Base-by-base conservation (phyloP, 2,797 vertebrate species). In the Pterois miles region DNA sequence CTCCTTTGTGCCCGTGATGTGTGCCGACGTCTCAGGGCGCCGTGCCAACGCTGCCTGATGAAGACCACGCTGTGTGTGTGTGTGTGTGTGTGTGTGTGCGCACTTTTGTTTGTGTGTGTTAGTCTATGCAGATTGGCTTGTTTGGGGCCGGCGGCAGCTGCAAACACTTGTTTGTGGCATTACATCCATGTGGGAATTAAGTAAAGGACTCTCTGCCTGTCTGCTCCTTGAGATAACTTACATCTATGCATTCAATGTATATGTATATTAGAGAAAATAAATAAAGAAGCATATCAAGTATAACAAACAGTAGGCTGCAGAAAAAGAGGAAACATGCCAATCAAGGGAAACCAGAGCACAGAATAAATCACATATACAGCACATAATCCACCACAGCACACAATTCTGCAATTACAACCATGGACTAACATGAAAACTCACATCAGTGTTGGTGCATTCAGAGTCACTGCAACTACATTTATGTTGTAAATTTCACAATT, bases 131-230 rank as follows among this genome's bases (percentile, higher is more conserved):
- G 89, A 95, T 93, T 25, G 63, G 78, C 87, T 95, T 92, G 92
- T 94, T 94, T 94, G 83, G 71, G 74, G 90, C 90, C 87, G 79
- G 90, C 82, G 85, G 84, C 94, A 94, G 94, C 94, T 95, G 93
- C 89, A 89, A 90, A 94, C 88, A 91, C 82, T 92, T 86, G 86
- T 84, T 90, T 89, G 85, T 90, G 71, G 79, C 79, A 16, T 87
- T 82, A 71, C 40, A 57, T 72, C 82, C 86, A 86, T 86, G 68
- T 87, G 88, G 73, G 85, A 65, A 65, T 67, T 71, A 85, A 85
- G 73, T 71, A 53, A 27, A 67, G 53, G 54, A 78, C 40, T 31
- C 4, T 9, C 48, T 50, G 46, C 53, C 40, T 31, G 3, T 9
- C 48, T 50, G 46, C 53, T 23, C 65, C 66, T n/a, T 53, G 2